These are phyloP conservation scores for Zosterops pallidus DNA, from an alignment of 2,113 vertebrate genomes.

Conservation along the genomic window DNA sequence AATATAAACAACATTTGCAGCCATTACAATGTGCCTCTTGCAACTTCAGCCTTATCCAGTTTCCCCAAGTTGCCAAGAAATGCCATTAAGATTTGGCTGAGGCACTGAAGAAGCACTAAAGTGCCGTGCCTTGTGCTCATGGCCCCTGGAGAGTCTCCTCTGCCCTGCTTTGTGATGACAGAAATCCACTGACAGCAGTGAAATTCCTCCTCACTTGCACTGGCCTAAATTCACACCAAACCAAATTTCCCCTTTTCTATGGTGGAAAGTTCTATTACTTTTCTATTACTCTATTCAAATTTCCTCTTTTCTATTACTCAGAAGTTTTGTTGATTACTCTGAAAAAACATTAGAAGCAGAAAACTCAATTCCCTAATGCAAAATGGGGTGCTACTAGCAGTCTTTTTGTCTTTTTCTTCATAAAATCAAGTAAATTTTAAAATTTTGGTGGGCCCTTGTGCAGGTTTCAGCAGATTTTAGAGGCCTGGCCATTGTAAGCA, in stretches of 20 bases:
- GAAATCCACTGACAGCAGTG: neutral
- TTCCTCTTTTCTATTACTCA: neutral
- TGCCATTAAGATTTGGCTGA: constrained; percentile 55
- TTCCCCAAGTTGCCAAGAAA: constrained; percentile 55
- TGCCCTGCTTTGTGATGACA: neutral
- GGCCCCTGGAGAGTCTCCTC: neutral
- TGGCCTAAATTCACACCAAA: neutral
- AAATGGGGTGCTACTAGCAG: neutral
- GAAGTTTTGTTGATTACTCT: neutral
- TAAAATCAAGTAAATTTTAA: neutral
- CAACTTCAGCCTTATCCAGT: constrained; percentile 27
- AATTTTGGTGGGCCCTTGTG: no score
- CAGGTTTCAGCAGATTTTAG: neutral
- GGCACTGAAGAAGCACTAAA: neutral
- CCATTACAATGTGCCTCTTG: neutral
- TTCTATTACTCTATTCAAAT: neutral
- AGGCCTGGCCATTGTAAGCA: neutral
- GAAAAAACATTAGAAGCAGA: neutral
- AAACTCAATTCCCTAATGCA: neutral
- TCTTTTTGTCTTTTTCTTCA: neutral
- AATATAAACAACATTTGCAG: constrained; percentile 32
- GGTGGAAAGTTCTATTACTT: no score
- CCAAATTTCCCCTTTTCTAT: neutral
- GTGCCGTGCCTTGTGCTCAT: neutral
- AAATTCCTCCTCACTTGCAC: neutral